A percentile compares a stretch with the other conserved stretches of the same genome.
Conservation (phyloP, 2,113 vertebrate genomes). For the Elephas maximus region DNA sequence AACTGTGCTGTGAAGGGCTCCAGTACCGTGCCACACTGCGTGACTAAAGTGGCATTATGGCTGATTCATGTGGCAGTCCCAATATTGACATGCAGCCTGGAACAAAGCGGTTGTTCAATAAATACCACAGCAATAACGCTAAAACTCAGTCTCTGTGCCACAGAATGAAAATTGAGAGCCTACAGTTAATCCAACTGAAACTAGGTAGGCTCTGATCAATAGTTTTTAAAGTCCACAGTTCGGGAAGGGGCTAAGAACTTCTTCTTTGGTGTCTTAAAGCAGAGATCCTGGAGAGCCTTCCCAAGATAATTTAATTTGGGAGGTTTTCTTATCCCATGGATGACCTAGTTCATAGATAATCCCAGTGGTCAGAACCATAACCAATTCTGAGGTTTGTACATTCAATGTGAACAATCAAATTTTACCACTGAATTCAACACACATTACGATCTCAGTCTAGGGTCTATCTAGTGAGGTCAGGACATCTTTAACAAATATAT, state of each 20-base stretch:
- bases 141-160: too few relatives aligned
- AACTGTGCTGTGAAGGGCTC: neutral
- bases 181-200: neutral
- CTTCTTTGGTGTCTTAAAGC: neutral
- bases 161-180: neutral
- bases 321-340: neutral
- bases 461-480: neutral
- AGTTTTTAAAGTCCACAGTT: neutral
- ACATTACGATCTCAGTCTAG: neutral
- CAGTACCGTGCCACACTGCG: neutral
- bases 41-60: neutral
- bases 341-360: neutral
- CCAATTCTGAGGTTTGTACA: slow-evolving; percentile 23
- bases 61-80: neutral
- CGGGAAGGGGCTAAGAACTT: neutral
- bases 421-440: neutral
- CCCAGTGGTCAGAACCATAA: neutral
- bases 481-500: neutral
- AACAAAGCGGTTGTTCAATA: neutral
- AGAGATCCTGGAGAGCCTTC: neutral
- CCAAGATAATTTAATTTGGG: neutral
- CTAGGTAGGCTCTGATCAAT: neutral
- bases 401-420: neutral
- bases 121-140: neutral
- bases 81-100: neutral